A percentile compares a stretch with the other conserved stretches of the same genome.
Conservation (phyloP, 2,113 vertebrate species). For the Pristiophorus japonicus region DNA sequence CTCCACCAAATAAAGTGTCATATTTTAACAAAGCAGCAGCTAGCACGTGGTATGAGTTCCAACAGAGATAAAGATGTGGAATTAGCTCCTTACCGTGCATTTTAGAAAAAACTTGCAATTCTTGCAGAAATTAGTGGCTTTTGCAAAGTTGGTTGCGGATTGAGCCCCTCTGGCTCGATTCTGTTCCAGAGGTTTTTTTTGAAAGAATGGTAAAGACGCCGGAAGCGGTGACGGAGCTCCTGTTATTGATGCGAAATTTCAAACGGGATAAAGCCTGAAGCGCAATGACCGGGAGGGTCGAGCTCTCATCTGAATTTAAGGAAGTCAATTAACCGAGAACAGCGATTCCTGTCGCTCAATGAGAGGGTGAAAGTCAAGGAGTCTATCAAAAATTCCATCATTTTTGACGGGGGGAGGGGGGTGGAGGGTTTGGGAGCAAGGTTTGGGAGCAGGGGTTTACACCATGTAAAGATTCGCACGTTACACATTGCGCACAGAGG, state of each 20-base stretch:
- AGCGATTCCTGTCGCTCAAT: not conserved
- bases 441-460: no score
- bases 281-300: not conserved
- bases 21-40: not conserved
- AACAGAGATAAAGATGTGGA: not conserved
- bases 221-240: constrained; percentile 31
- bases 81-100: constrained; percentile 10
- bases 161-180: not conserved
- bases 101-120: not conserved
- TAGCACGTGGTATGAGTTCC: not conserved
- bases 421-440: no score
- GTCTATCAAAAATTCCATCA: not conserved
- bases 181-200: not conserved
- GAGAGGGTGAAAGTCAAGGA: not conserved
- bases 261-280: not conserved
- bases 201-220: constrained; percentile 8
- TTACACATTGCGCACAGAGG: not conserved
- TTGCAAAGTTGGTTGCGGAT: not conserved
- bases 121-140: not conserved
- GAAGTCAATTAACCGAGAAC: not conserved
- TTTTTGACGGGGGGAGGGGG: not conserved
- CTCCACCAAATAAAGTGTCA: not conserved
- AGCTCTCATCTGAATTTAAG: not conserved
- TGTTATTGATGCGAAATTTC: not conserved
- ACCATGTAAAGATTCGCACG: not conserved